These are phyloP conservation scores for Rhinatrema bivittatum DNA, from an alignment of 2,797 vertebrate genomes.

Conservation along the genomic window DNA sequence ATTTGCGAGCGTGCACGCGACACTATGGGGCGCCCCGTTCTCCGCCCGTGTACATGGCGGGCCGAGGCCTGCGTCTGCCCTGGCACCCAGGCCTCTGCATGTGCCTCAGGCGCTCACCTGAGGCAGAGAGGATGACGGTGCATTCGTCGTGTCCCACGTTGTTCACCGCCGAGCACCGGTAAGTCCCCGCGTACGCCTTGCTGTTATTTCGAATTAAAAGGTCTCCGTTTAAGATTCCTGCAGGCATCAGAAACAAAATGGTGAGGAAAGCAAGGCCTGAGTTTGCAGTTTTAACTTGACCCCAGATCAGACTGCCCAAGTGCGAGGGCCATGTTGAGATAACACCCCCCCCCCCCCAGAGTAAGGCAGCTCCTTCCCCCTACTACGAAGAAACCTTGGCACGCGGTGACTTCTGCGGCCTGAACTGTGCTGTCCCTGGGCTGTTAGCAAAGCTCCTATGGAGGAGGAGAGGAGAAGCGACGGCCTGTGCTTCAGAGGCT, in stretches of 20 bases:
- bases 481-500: too few relatives aligned
- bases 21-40: too few relatives aligned
- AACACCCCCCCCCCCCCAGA: neutral
- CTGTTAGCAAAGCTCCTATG: too few relatives aligned
- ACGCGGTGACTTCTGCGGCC: too few relatives aligned
- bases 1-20: too few relatives aligned
- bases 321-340: fast-evolving
- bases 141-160: conserved; percentile 68
- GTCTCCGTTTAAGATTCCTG: conserved; percentile 64
- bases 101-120: too few relatives aligned
- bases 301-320: fast-evolving
- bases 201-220: conserved; percentile 70
- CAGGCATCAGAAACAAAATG: neutral
- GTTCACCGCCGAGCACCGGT: conserved; percentile 72
- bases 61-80: too few relatives aligned
- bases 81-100: too few relatives aligned
- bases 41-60: too few relatives aligned
- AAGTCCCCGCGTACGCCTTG: conserved; percentile 57
- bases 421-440: too few relatives aligned
- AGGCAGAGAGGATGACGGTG: conserved; percentile 30
- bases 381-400: too few relatives aligned
- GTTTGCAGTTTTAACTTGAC: neutral
- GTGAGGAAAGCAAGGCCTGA: neutral
- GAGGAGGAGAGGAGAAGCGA: too few relatives aligned
- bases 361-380: neutral